Conservation (phyloP, 2,888 invertebrate species). For the Ochropleura leucogaster region DNA sequence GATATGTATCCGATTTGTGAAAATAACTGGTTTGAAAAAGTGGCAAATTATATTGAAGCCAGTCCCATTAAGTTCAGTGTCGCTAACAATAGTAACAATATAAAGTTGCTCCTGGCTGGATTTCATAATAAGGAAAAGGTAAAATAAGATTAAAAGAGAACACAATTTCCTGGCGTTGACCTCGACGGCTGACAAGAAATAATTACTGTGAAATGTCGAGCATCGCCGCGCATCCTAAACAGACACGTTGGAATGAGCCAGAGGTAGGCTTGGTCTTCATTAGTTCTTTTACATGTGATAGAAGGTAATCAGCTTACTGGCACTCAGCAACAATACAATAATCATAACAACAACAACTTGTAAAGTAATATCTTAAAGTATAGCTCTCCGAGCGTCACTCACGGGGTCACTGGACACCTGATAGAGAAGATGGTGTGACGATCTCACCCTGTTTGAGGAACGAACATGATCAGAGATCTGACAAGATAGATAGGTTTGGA, state of each 20-base stretch:
- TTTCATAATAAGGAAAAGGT: conserved; percentile 12
- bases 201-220: conserved; percentile 12
- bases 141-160: conserved; percentile 27
- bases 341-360: too few relatives aligned
- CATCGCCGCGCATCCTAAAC: conserved; percentile 3
- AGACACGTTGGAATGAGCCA: background rate
- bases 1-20: background rate
- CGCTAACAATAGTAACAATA: background rate
- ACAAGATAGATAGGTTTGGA: too few relatives aligned
- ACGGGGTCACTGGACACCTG: too few relatives aligned
- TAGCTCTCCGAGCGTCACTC: too few relatives aligned
- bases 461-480: too few relatives aligned
- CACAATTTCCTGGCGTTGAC: conserved; percentile 16
- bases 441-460: too few relatives aligned
- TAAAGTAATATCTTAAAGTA: too few relatives aligned
- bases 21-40: background rate
- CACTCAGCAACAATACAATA: too few relatives aligned
- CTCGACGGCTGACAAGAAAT: conserved; percentile 18
- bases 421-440: too few relatives aligned
- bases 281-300: background rate
- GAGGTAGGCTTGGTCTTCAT: background rate
- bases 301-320: background rate
- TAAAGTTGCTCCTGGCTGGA: background rate
- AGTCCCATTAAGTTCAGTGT: background rate
- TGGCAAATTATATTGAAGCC: background rate